A percentile compares a stretch with the other conserved stretches of the same genome.
phyloP scores from a whole-genome alignment of 2,113 vertebrate genomes.

The Antennarius striatus region DNA sequence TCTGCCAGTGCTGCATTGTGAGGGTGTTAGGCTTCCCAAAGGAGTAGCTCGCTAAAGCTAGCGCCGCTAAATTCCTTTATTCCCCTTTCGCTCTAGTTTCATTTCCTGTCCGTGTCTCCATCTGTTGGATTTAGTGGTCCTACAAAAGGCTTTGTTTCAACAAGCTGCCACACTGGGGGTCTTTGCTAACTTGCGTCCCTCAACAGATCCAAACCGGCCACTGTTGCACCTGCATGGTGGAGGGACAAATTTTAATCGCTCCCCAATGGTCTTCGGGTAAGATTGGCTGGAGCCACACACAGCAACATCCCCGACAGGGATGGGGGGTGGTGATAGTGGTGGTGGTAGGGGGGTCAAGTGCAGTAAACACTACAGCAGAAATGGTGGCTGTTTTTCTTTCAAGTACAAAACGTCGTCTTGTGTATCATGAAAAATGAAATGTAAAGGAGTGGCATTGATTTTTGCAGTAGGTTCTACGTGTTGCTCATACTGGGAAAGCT shows the following conservation, averaged over 20 bases:
- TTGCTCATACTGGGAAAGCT: conserved; percentile 63
- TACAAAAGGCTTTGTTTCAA: conserved; percentile 79
- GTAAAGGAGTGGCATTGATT: conserved; percentile 71
- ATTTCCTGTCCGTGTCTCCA: conserved; percentile 80
- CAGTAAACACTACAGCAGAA: not conserved
- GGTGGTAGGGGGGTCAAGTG: no score
- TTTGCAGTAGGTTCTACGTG: conserved; percentile 61
- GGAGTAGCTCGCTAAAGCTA: conserved; percentile 58
- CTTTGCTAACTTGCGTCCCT: conserved; percentile 60
- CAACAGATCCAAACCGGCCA: conserved; percentile 51
- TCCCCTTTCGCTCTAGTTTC: conserved; percentile 63
- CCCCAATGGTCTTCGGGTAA: conserved; percentile 37
- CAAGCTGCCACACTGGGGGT: conserved; percentile 59
- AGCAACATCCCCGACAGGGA: conserved; percentile 32
- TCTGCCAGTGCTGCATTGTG: conserved; percentile 68
- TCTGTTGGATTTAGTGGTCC: conserved; percentile 75
- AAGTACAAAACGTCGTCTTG: conserved; percentile 5
- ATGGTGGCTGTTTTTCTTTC: conserved; percentile 10
- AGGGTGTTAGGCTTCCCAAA: conserved; percentile 68
- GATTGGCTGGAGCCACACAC: conserved; percentile 48
- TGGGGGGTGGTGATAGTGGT: conserved; percentile 11
- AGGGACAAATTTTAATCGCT: conserved; percentile 30
- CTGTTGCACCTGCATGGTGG: conserved; percentile 37
- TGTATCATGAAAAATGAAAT: conserved; percentile 55
- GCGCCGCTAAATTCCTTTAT: conserved; percentile 70